Evolutionary conservation across 2,888 invertebrate genomes (phyloP), one percentile per base, ranked within the genome.

Genomic region (Sturmia bella): DNA sequence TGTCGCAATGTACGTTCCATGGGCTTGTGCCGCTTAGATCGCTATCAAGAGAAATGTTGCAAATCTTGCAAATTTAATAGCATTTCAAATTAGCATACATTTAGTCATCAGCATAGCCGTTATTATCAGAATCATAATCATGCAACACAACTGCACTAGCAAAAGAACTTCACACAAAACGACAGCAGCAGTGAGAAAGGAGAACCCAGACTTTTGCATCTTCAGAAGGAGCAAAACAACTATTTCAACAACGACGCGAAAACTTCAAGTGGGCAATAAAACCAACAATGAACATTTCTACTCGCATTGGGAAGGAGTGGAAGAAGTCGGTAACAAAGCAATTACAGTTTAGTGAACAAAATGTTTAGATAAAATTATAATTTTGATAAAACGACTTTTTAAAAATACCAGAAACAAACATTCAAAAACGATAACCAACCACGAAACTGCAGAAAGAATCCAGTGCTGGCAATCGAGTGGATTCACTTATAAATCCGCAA

Each of bases 1-100:
- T 98, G 98, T 91, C 94, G 94, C 87, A 96, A 97, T 88, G 97
- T 97, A 21, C 95, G 95, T 85, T 93, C 95, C 69, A 95, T 97
- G 95, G 96, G 96, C 88, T 93, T 98, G 93, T 98, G 98, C 91
- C 94, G 95, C 68, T 93, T 96, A 85, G 93, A 94, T 86, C 94
- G 96, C 48, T 98, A 97, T 91, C 94, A 95, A 89, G 94, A 94
- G 88, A 96, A 96, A 89, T 98, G 98, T 91, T 98, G 98, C 92
- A 93, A 94, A 86, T 95, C 97, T 70, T 97, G 97, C 91, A 91
- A 87, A 87, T 86, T 86, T 68, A 87, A 78, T 45, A 61, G 24
- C 70, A 74, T 74, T 74, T 69, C 76, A 80, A 80, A 83, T 80
- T 80, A 80, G 77, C 76, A 82, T 50, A 74, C 59, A 81, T 66